Evolutionary conservation across 2,888 invertebrate species (phyloP).

Genomic region (Drosophila stalkeri): DNA sequence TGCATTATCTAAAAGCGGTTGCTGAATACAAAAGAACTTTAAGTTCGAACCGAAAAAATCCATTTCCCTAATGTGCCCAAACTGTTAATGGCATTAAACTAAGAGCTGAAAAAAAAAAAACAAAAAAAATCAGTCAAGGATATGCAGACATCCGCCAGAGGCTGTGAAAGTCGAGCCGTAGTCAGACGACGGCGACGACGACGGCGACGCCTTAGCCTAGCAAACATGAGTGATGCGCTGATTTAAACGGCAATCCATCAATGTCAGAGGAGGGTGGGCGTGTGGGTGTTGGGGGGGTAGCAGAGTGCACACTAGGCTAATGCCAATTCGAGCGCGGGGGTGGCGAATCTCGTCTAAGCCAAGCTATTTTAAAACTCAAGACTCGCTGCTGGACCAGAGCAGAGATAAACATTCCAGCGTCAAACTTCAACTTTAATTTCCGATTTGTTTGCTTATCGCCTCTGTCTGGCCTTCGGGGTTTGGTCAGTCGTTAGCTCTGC

Average conservation of each 20-base stretch:
- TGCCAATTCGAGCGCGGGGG: constrained; percentile 37
- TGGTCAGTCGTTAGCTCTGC: constrained; percentile 48
- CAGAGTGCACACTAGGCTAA: constrained; percentile 2
- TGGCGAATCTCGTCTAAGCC: constrained; percentile 14
- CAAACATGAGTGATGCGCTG: constrained; percentile 83
- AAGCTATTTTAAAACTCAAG: constrained; percentile 61
- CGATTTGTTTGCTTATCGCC: constrained; percentile 77
- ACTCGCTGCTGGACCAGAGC: constrained; percentile 22
- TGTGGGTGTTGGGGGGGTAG: constrained; percentile 17
- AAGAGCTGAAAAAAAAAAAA: neutral
- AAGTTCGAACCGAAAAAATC: constrained; percentile 55
- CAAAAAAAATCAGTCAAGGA: constrained; percentile 55
- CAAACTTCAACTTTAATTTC: constrained; percentile 76
- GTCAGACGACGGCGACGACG: constrained; percentile 25
- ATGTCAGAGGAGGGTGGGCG: constrained; percentile 75
- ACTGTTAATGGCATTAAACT: constrained; percentile 79
- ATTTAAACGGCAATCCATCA: constrained; percentile 85
- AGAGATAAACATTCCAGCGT: constrained; percentile 57
- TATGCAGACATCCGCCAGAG: constrained; percentile 35
- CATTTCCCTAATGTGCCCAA: constrained; percentile 79
- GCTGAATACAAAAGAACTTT: constrained; percentile 68
- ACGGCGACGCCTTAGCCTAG: constrained; percentile 43
- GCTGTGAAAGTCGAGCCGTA: constrained; percentile 66
- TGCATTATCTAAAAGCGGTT: constrained; percentile 50
- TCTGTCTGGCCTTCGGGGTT: constrained; percentile 1